Conservation (phyloP, 2,113 vertebrate genomes). For the Xerus inauris region DNA sequence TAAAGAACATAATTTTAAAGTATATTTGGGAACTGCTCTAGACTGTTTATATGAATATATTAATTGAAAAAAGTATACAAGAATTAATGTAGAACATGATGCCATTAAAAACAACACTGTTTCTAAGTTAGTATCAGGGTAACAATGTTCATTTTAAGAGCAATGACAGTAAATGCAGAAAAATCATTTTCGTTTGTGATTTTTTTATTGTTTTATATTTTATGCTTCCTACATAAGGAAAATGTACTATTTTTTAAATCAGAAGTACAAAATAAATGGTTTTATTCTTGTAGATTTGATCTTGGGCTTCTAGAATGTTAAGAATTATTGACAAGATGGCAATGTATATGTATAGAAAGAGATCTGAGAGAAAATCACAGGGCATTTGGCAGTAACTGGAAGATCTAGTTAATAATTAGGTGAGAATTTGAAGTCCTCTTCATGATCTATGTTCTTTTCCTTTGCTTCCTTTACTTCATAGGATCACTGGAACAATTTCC, state of each 20-base stretch:
- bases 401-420: not conserved
- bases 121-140: not conserved
- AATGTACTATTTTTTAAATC: not conserved
- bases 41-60: conserved; percentile 11
- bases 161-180: conserved; percentile 2
- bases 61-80: not conserved
- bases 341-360: not conserved
- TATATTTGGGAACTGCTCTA: not conserved
- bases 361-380: not conserved
- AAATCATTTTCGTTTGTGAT: not conserved
- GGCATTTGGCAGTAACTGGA: not conserved
- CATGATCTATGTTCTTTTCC: not conserved
- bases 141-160: not conserved
- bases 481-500: not conserved
- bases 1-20: not conserved
- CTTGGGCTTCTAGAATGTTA: not conserved
- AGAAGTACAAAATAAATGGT: not conserved
- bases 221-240: not conserved
- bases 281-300: not conserved
- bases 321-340: not conserved
- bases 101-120: not conserved
- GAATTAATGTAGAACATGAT: not conserved
- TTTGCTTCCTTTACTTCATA: not conserved
- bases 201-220: conserved; percentile 4
- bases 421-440: not conserved